Conservation (phyloP, 1,140 invertebrate genomes). For the Metaphire vulgaris region DNA sequence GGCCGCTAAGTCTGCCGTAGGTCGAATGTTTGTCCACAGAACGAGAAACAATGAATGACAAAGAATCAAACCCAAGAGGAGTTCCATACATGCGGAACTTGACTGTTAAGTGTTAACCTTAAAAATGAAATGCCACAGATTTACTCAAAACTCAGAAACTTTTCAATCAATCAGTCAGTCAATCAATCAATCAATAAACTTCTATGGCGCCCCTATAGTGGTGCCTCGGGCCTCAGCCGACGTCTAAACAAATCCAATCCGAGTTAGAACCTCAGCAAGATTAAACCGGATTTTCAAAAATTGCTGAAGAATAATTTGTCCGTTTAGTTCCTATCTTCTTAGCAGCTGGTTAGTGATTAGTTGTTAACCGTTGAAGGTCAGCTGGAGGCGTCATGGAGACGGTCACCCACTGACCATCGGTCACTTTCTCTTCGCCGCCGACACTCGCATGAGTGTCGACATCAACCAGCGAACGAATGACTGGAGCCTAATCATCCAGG, state of each 20-base stretch:
- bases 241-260: not conserved
- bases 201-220: too few species aligned
- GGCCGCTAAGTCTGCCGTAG: not conserved
- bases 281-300: too few species aligned
- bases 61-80: too few species aligned
- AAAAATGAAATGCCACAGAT: too few species aligned
- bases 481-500: slow-evolving; percentile 32
- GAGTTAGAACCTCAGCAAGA: not conserved
- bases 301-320: too few species aligned
- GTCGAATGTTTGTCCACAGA: not conserved
- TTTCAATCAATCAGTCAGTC: too few species aligned
- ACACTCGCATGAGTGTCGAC: slow-evolving; percentile 28
- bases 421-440: slow-evolving; percentile 26
- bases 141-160: too few species aligned
- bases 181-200: too few species aligned
- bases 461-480: slow-evolving; percentile 27
- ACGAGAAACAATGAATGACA: not conserved
- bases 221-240: not conserved
- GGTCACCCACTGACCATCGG: slow-evolving; percentile 30
- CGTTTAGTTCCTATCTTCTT: not conserved
- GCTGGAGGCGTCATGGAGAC: slow-evolving; percentile 26
- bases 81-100: too few species aligned
- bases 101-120: too few species aligned
- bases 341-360: not conserved
- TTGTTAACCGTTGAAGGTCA: slow-evolving; percentile 19